These are phyloP conservation scores for Cygnus buccinator DNA, from an alignment of 2,113 vertebrate species.

Conservation along the genomic window DNA sequence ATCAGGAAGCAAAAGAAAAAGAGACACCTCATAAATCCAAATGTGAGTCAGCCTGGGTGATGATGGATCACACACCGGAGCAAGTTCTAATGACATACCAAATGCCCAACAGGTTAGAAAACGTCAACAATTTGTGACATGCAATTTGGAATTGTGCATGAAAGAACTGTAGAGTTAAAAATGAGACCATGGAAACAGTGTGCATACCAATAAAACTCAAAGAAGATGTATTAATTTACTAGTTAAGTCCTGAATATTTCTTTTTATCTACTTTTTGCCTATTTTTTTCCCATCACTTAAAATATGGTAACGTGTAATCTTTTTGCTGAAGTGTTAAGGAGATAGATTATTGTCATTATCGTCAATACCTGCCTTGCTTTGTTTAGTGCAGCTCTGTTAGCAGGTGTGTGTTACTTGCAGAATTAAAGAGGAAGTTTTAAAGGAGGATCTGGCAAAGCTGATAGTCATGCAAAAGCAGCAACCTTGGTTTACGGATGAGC, in stretches of 20 bases:
- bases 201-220: neutral
- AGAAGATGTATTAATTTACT: neutral
- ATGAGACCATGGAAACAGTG: neutral
- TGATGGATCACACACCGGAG: constrained; percentile 81
- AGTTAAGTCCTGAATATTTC: neutral
- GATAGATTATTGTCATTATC: neutral
- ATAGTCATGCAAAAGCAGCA: constrained; percentile 78
- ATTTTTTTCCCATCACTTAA: neutral
- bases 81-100: constrained; percentile 87
- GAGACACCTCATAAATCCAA: constrained; percentile 56
- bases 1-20: constrained; percentile 59
- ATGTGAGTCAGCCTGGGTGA: constrained; percentile 82
- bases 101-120: constrained; percentile 84
- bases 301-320: neutral
- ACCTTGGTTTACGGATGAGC: constrained; percentile 84
- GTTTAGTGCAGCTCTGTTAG: neutral
- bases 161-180: neutral
- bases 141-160: neutral
- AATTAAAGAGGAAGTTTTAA: constrained; percentile 80
- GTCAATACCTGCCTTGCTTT: neutral
- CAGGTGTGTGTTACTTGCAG: constrained; percentile 63
- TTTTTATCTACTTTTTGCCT: neutral
- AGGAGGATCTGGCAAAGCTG: constrained; percentile 86
- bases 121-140: neutral
- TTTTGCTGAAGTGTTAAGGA: neutral